Evolutionary conservation across 1,140 invertebrate species (phyloP).

Genomic region (Bradysia coprophila): DNA sequence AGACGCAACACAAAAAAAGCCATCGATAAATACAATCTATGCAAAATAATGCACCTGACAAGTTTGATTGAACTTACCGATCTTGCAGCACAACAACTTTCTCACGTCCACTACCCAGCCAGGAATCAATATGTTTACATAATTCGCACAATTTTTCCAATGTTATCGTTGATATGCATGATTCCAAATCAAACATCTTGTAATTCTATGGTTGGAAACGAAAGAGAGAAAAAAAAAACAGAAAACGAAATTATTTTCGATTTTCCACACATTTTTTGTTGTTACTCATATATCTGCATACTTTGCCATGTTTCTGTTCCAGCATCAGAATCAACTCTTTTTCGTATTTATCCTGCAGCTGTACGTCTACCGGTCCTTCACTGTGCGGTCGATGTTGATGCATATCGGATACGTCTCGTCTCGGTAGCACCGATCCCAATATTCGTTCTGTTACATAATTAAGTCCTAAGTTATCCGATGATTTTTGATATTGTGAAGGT

Average conservation of each 20-base stretch:
- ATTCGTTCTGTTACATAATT: constrained; percentile 7
- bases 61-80: constrained; percentile 3
- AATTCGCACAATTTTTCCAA: constrained; percentile 6
- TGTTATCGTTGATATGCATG: constrained; percentile 5
- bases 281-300: too few species aligned
- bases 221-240: not conserved
- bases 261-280: too few species aligned
- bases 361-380: not conserved
- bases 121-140: constrained; percentile 7
- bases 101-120: constrained; percentile 4
- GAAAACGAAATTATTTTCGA: not conserved
- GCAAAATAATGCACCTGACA: not conserved
- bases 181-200: constrained; percentile 5
- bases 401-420: not conserved
- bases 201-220: constrained; percentile 3
- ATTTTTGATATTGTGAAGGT: not conserved
- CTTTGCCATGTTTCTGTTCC: constrained; percentile 7
- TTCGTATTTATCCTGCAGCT: constrained; percentile 4
- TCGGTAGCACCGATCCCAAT: constrained; percentile 5
- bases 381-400: not conserved
- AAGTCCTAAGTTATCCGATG: constrained; percentile 2
- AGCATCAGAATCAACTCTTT: constrained; percentile 5
- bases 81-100: constrained; percentile 7
- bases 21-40: too few species aligned
- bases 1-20: too few species aligned